These are phyloP conservation scores for Ceratitis capitata DNA, from an alignment of 1,140 invertebrate species.

Conservation along the genomic window DNA sequence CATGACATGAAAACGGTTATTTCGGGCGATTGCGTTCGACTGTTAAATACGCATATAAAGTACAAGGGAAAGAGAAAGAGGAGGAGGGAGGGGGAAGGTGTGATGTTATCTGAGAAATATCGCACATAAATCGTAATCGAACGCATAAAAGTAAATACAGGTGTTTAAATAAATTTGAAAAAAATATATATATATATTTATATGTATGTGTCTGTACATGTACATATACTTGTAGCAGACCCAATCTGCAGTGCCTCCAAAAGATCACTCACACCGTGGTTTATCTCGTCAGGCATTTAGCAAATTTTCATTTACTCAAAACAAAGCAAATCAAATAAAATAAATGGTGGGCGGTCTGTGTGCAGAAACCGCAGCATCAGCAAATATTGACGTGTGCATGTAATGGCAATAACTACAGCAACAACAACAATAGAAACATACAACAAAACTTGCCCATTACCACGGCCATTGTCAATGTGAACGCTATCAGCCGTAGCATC, in stretches of 20 bases:
- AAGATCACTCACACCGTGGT: not conserved
- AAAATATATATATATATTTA: not conserved
- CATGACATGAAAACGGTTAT: not conserved
- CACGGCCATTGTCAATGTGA: not conserved
- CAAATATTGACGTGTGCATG: not conserved
- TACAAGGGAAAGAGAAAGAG: too few species aligned
- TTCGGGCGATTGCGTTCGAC: too few species aligned
- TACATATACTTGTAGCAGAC: not conserved
- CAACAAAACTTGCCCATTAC: not conserved
- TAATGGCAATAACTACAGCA: not conserved
- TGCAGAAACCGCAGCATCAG: not conserved
- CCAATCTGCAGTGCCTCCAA: not conserved
- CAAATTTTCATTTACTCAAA: not conserved
- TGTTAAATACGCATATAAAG: not conserved
- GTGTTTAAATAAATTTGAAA: not conserved
- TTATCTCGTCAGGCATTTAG: not conserved
- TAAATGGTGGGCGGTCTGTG: slow-evolving; percentile 1
- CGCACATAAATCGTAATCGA: slow-evolving; percentile 17
- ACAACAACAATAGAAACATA: not conserved
- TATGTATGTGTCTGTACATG: not conserved
- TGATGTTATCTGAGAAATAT: slow-evolving; percentile 33
- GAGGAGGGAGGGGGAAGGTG: not conserved
- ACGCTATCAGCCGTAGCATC: not conserved
- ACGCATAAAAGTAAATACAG: slow-evolving; percentile 18
- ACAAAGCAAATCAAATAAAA: not conserved